These are phyloP conservation scores for Istiophorus platypterus DNA, from an alignment of 2,113 vertebrate genomes.

Conservation along the genomic window DNA sequence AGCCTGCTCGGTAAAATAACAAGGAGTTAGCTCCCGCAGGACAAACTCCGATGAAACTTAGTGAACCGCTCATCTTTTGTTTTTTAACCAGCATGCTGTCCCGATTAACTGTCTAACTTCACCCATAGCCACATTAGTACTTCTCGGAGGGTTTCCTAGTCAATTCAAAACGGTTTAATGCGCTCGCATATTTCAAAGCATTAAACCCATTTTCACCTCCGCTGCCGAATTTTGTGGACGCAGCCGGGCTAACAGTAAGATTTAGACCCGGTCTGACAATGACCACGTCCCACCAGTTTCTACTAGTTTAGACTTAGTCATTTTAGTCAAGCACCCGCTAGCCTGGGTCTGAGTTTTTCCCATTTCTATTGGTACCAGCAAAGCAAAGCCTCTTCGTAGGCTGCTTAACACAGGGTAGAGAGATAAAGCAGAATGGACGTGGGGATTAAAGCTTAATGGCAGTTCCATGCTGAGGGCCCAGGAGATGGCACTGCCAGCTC, in stretches of 20 bases:
- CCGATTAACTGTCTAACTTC: neutral
- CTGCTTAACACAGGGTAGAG: neutral
- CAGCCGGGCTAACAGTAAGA: conserved; percentile 53
- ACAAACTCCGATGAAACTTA: conserved; percentile 74
- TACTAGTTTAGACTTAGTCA: neutral
- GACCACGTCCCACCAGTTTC: neutral
- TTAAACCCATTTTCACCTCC: neutral
- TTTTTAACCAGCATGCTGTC: conserved; percentile 32
- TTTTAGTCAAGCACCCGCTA: no score
- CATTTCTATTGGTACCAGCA: neutral
- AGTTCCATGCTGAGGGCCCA: conserved; percentile 35
- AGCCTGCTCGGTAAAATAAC: neutral
- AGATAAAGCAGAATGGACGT: neutral
- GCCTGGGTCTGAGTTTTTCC: neutral
- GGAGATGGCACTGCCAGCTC: conserved; percentile 64
- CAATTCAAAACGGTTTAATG: neutral
- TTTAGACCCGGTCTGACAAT: conserved; percentile 45
- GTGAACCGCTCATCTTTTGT: conserved; percentile 66
- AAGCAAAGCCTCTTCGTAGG: neutral
- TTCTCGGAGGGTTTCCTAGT: fast-evolving
- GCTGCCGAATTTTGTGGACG: conserved; percentile 21
- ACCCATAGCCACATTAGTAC: no score
- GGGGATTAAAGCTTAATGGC: neutral
- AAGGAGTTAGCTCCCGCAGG: conserved; percentile 61
- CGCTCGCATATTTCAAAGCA: fast-evolving